Evolutionary conservation across 1,140 invertebrate genomes (phyloP), one percentile per base, ranked within the genome.

Genomic region (Neodiprion lecontei): DNA sequence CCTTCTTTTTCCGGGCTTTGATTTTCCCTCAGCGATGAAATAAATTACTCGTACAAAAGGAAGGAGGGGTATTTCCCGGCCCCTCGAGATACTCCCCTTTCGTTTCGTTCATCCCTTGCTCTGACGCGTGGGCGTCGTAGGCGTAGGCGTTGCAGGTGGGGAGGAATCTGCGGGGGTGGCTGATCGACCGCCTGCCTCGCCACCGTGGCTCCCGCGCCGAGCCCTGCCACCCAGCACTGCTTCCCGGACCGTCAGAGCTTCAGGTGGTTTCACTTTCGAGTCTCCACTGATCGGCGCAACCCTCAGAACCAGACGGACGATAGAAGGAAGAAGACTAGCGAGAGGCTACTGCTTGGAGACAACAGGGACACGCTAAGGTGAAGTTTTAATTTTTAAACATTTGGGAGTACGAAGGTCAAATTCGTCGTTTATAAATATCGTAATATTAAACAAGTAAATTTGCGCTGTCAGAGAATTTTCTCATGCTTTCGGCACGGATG

Each of bases 131-230:
- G 53, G 53, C 53, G 53, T 61, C n/a, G 53, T 17, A 40, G 53
- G 53, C n/a, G 53, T 61, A 61, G 53, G 53, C 53, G 53, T 61
- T 9, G 5, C n/a, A 9, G 53, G 53, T 61, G 53, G 53, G 53
- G 53, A 61, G 11, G 53, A 17, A 14, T 61, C 11, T 61, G 53
- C 53, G 53, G 53, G 53, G 53, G 53, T 17, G 53, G 53, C 53
- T 61, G 53, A 61, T 61, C 53, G 53, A 61, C 53, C 53, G 53
- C 53, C 53, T 61, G 11, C 28, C 28, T 12, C 53, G 53, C 11
- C 53, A 40, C 53, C 53, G 53, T 61, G 53, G 53, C 53, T 61
- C 53, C 53, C 53, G 53, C 53, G 53, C 53, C 53, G 53, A 61
- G 53, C 53, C 53, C 53, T 61, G 53, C 53, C 53, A 61, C 11